phyloP scores from a whole-genome alignment of 2,113 vertebrate species.

The Sapayoa aenigma region DNA sequence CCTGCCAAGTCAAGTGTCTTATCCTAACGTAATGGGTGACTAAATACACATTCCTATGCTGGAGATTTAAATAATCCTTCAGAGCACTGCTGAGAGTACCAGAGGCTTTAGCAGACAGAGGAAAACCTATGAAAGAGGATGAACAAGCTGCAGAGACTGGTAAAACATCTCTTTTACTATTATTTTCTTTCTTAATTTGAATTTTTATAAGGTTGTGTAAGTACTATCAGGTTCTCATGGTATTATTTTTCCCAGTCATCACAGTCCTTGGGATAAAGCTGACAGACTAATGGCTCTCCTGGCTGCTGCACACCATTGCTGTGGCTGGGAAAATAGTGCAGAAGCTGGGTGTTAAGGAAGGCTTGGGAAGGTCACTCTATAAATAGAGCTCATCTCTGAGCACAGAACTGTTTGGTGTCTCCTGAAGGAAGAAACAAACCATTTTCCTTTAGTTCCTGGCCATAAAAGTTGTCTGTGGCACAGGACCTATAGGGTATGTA shows the following conservation, averaged over 20 bases:
- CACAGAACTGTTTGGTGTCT: neutral
- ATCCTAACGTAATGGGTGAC: conserved; percentile 50
- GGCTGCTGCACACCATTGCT: neutral
- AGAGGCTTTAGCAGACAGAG: neutral
- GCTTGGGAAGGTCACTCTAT: neutral
- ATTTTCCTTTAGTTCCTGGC: neutral
- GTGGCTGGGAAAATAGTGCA: neutral
- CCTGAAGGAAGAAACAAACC: neutral
- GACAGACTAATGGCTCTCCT: neutral
- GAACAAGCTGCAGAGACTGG: conserved; percentile 52
- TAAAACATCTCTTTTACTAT: conserved; percentile 23
- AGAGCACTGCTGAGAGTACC: conserved; percentile 7
- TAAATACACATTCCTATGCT: conserved; percentile 43
- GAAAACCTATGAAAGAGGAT: conserved; percentile 13
- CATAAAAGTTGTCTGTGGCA: neutral
- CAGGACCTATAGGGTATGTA: neutral
- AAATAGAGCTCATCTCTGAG: neutral
- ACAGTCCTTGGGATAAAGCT: neutral
- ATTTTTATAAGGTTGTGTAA: neutral
- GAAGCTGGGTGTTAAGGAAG: accelerated
- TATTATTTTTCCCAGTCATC: neutral
- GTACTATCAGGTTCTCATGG: neutral
- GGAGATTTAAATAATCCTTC: conserved; percentile 42
- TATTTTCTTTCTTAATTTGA: neutral
- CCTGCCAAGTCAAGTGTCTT: conserved; percentile 43